Evolutionary conservation across 2,113 vertebrate genomes (phyloP).

Genomic region (Ailuropoda melanoleuca): DNA sequence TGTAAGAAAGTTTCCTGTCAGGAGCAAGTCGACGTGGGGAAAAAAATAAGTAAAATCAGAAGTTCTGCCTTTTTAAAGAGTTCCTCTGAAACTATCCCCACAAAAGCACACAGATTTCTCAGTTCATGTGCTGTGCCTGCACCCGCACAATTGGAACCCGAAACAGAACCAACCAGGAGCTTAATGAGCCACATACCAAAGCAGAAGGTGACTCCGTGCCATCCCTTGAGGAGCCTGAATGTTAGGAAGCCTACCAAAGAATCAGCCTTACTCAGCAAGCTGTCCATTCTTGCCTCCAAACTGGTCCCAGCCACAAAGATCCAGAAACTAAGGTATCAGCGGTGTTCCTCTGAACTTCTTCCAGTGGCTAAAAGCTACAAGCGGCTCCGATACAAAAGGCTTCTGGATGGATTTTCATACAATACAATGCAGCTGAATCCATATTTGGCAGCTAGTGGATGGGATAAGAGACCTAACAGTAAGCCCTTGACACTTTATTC

Average conservation of each 20-base stretch:
- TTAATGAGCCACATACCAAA: slow-evolving; percentile 53
- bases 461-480: slow-evolving; percentile 78
- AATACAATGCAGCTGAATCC: slow-evolving; percentile 77
- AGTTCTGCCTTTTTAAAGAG: slow-evolving; percentile 58
- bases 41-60: slow-evolving; percentile 48
- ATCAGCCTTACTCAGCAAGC: slow-evolving; percentile 78
- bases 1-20: slow-evolving; percentile 76
- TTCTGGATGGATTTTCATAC: slow-evolving; percentile 83
- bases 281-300: slow-evolving; percentile 82
- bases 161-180: slow-evolving; percentile 37
- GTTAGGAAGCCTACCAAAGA: slow-evolving; percentile 84
- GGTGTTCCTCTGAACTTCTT: slow-evolving; percentile 75
- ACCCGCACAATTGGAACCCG: neutral
- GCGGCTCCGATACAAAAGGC: slow-evolving; percentile 74
- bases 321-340: slow-evolving; percentile 26
- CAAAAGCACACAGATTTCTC: slow-evolving; percentile 60
- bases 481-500: slow-evolving; percentile 82
- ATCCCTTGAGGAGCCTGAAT: slow-evolving; percentile 65
- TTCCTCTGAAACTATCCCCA: slow-evolving; percentile 44
- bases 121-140: slow-evolving; percentile 13
- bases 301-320: slow-evolving; percentile 70
- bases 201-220: slow-evolving; percentile 70
- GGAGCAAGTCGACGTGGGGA: neutral
- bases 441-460: slow-evolving; percentile 73
- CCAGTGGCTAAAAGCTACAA: slow-evolving; percentile 72